Percentiles rank a stretch among this genome's conserved stretches.
These are phyloP conservation scores for Styela clava DNA, from an alignment of 23 tunicate species.

Conservation along the genomic window DNA sequence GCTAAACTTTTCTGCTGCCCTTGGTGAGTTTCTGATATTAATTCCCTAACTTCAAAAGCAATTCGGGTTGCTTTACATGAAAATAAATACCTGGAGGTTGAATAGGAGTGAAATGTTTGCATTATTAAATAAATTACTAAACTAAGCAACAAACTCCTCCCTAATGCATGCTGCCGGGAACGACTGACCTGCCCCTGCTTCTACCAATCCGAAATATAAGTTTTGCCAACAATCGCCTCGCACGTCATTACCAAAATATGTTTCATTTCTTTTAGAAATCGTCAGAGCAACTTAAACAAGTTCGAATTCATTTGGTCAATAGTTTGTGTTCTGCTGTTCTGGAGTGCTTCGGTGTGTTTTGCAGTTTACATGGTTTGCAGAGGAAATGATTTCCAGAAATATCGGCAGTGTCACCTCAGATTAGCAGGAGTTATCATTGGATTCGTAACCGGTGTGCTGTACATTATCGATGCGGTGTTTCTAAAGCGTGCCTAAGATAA, in stretches of 20 bases:
- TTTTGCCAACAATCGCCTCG: too few species aligned
- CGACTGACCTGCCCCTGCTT: too few species aligned
- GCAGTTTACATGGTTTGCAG: constrained; percentile 65
- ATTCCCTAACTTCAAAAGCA: too few species aligned
- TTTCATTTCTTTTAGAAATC: constrained; percentile 24
- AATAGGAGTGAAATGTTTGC: too few species aligned
- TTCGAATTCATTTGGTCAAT: constrained; percentile 64
- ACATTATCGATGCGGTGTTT: constrained; percentile 56
- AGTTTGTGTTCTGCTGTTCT: constrained; percentile 44
- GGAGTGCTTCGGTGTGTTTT: constrained; percentile 49
- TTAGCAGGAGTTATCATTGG: constrained; percentile 55
- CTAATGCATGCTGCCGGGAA: too few species aligned
- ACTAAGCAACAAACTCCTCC: too few species aligned
- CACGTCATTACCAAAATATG: not conserved
- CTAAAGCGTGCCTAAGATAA: constrained; percentile 42
- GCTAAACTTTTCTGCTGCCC: too few species aligned
- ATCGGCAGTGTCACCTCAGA: constrained; percentile 19
- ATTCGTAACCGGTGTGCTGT: constrained; percentile 43
- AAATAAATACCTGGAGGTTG: too few species aligned
- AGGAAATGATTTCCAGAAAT: too few species aligned
- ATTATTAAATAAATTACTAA: too few species aligned
- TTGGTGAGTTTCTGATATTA: too few species aligned
- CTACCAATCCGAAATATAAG: not conserved
- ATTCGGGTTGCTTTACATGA: too few species aligned
- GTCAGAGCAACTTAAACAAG: constrained; percentile 22